phyloP scores from a whole-genome alignment of 1,140 invertebrate genomes.

The Pseudomyrmex dendroicus region DNA sequence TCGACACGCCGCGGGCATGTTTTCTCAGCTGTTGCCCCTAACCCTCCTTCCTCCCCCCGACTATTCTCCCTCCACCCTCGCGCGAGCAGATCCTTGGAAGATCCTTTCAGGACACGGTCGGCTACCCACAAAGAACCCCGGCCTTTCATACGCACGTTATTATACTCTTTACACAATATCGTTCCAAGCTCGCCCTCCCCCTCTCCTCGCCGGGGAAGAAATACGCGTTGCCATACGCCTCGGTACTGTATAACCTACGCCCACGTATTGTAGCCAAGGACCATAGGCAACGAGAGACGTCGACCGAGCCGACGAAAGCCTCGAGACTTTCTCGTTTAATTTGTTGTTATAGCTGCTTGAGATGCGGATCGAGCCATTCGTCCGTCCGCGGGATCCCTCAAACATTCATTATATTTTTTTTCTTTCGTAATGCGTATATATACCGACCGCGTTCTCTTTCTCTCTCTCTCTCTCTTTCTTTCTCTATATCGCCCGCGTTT shows the following conservation, averaged over 20 bases:
- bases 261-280: constrained; percentile 64
- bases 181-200: constrained; percentile 74
- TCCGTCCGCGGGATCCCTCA: constrained; percentile 70
- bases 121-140: constrained; percentile 83
- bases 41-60: constrained; percentile 66
- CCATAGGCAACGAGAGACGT: constrained; percentile 51
- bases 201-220: constrained; percentile 15
- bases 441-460: background rate
- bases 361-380: constrained; percentile 73
- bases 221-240: constrained; percentile 69
- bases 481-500: background rate
- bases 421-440: constrained; percentile 74
- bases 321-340: constrained; percentile 80
- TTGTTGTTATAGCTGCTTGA: constrained; percentile 83
- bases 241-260: constrained; percentile 54
- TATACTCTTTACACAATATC: constrained; percentile 84
- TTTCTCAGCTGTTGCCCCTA: constrained; percentile 82
- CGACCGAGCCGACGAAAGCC: constrained; percentile 70
- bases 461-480: no score
- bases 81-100: constrained; percentile 68
- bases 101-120: constrained; percentile 84
- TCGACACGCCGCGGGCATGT: constrained; percentile 80
- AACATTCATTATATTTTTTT: constrained; percentile 84
- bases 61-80: constrained; percentile 45
- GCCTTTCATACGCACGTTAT: constrained; percentile 79